Evolutionary conservation across 2,797 vertebrate genomes (phyloP).

Genomic region (Anguilla obscura): DNA sequence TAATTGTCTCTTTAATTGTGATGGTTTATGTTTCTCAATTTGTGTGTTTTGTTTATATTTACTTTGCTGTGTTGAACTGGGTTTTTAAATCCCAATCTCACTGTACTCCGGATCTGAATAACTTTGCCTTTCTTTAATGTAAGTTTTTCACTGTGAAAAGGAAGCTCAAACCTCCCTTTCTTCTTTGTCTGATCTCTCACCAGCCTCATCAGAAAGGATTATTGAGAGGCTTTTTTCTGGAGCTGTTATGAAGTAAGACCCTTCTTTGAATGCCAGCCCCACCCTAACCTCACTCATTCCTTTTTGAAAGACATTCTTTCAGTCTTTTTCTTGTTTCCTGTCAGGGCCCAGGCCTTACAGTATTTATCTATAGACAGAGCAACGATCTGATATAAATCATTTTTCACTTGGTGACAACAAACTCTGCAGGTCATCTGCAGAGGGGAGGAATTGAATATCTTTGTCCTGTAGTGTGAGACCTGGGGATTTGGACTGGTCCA

Average conservation of each 20-base stretch:
- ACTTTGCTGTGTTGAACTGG: neutral
- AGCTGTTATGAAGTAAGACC: constrained; percentile 90
- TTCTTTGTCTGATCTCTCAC: constrained; percentile 29
- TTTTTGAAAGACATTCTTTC: neutral
- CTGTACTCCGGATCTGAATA: neutral
- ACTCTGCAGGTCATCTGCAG: neutral
- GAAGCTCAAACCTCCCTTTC: neutral
- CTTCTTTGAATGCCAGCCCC: neutral
- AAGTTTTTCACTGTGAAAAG: neutral
- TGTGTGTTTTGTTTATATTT: neutral
- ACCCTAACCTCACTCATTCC: neutral
- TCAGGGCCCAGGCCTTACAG: neutral
- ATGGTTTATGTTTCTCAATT: neutral
- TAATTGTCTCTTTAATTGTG: neutral
- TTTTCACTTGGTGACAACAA: neutral
- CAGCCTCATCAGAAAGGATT: constrained; percentile 93
- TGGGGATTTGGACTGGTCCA: neutral
- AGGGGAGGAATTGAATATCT: neutral
- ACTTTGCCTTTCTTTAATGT: neutral
- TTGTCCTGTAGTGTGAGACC: neutral
- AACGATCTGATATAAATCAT: neutral
- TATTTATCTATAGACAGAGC: neutral
- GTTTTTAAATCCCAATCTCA: neutral
- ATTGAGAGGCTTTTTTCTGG: constrained; percentile 96
- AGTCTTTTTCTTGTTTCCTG: neutral